phyloP scores from a whole-genome alignment of 2,113 vertebrate species.

The Ploceus nigricollis region DNA sequence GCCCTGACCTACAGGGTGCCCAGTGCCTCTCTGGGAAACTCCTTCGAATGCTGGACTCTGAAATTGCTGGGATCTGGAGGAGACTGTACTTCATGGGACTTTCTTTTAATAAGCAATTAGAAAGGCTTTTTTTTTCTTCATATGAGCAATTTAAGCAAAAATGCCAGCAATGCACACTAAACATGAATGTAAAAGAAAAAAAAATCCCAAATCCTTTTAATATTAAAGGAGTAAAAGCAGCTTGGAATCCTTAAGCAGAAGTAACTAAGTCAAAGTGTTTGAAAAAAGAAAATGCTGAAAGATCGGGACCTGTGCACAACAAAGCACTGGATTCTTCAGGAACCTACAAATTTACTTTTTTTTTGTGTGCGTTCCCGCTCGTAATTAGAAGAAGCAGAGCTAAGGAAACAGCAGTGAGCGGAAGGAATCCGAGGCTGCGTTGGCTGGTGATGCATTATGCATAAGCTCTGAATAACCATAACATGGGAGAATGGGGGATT shows the following conservation, averaged over 20 bases:
- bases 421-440: conserved; percentile 10
- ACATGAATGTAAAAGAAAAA: background rate
- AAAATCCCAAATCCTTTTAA: background rate
- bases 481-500: conserved; percentile 49
- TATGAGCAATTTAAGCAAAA: background rate
- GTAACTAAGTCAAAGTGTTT: conserved; percentile 1
- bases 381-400: conserved; percentile 13
- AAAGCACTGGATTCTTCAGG: background rate
- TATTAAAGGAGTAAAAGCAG: background rate
- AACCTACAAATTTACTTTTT: background rate
- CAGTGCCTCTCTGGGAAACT: background rate
- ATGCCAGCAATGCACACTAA: background rate
- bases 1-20: background rate
- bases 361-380: background rate
- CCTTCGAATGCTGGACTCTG: background rate
- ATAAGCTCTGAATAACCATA: conserved; percentile 47
- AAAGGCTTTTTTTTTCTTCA: background rate
- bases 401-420: conserved; percentile 18
- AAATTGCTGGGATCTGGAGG: background rate
- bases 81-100: background rate
- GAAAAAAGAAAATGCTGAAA: background rate
- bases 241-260: background rate
- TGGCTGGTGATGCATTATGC: conserved; percentile 54
- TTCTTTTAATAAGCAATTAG: background rate
- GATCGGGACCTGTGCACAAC: background rate